Evolutionary conservation across 2,113 vertebrate species (phyloP).

Genomic region (Hiodon tergisus): DNA sequence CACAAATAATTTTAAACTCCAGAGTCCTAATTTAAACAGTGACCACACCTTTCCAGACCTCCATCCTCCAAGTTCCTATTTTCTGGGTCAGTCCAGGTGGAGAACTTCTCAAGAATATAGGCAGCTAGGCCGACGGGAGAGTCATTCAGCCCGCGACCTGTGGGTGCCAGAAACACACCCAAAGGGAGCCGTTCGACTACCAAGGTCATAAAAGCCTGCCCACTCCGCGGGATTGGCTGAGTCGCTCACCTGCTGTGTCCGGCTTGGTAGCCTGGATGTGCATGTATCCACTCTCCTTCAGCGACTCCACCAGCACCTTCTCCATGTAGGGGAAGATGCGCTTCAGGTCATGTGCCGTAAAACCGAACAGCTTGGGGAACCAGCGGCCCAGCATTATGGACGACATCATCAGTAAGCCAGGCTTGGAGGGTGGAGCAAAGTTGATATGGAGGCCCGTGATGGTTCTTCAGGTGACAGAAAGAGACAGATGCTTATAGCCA

Average conservation of each 20-base stretch:
- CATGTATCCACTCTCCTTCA: conserved; percentile 75
- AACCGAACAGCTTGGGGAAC: conserved; percentile 68
- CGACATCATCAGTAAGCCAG: conserved; percentile 33
- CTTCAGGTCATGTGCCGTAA: conserved; percentile 60
- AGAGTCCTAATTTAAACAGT: neutral
- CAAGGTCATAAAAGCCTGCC: too few relatives aligned
- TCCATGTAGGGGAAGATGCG: conserved; percentile 61
- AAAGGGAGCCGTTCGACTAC: neutral
- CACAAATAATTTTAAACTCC: too few relatives aligned
- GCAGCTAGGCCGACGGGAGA: conserved; percentile 78
- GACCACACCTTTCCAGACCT: conserved; percentile 57
- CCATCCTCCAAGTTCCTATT: conserved; percentile 69
- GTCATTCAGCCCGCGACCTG: conserved; percentile 78
- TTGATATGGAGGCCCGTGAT: conserved; percentile 78
- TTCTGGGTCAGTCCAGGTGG: conserved; percentile 73
- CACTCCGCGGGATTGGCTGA: neutral
- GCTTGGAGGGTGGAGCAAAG: conserved; percentile 38
- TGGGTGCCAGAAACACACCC: neutral
- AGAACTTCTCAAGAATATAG: conserved; percentile 85
- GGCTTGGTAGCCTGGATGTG: conserved; percentile 86
- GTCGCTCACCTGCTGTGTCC: conserved; percentile 71
- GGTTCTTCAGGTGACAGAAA: conserved; percentile 46
- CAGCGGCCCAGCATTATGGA: conserved; percentile 63
- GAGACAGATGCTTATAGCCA: neutral
- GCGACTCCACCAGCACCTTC: conserved; percentile 51